These are phyloP conservation scores for Peribatodes rhomboidaria DNA, from an alignment of 2,888 invertebrate genomes.

Conservation along the genomic window DNA sequence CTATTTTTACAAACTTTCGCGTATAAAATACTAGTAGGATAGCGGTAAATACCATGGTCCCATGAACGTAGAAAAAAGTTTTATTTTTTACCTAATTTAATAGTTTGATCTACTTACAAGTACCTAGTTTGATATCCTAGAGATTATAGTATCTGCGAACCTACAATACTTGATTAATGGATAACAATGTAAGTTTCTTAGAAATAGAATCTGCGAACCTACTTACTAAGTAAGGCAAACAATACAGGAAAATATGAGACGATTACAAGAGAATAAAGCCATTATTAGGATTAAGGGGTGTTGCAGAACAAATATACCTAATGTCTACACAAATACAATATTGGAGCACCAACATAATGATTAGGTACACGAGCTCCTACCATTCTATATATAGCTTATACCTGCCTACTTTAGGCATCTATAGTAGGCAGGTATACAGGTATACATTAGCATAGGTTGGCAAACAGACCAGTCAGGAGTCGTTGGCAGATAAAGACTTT, in stretches of 20 bases:
- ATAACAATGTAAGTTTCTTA: constrained; percentile 16
- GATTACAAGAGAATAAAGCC: constrained; percentile 50
- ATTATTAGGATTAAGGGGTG: constrained; percentile 53
- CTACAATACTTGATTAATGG: background rate
- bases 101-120: too few species aligned
- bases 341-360: constrained; percentile 3
- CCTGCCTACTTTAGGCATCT: too few species aligned
- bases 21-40: too few species aligned
- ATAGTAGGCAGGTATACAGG: too few species aligned
- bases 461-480: constrained; percentile 8
- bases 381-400: background rate
- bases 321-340: constrained; percentile 11
- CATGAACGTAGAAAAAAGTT: too few species aligned
- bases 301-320: constrained; percentile 18
- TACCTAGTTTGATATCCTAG: too few species aligned
- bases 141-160: background rate
- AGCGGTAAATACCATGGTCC: too few species aligned
- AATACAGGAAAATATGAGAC: constrained; percentile 39
- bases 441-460: background rate
- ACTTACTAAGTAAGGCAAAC: constrained; percentile 34
- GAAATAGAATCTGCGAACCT: constrained; percentile 13
- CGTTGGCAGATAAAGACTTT: constrained; percentile 15
- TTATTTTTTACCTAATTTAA: too few species aligned
- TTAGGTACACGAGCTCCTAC: background rate
- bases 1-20: too few species aligned